Evolutionary conservation across 2,888 invertebrate genomes (phyloP), one percentile per base, ranked within the genome.

Genomic region (Latrodectus hesperus): DNA sequence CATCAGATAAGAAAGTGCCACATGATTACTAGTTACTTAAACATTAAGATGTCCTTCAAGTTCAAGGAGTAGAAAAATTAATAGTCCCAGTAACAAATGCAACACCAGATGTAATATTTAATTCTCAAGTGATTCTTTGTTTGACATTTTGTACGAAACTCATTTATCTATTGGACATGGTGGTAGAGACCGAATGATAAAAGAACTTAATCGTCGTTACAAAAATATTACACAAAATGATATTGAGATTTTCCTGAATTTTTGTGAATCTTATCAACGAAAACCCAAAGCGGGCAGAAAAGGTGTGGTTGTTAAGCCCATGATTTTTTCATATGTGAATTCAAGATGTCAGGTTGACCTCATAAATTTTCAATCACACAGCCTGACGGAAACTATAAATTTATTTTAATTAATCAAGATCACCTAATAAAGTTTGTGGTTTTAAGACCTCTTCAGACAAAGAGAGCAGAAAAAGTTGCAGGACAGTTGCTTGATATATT

Each of bases 381-480:
- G 72, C 84, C 84, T 22, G 90, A 90, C 89, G 84, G 88, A 67
- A 72, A 78, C 38, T 89, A 68, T 70, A 88, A 88, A 82, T 90
- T 89, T 76, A 84, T 90, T 68, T 71, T 90, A 70, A 86, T 89
- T 65, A 90, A 90, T 73, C 90, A 90, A 83, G 90, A 90, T 72
- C 89, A 90, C 68, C 76, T 87, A 16, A 90, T 88, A 5, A 90
- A 90, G 83, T 90, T 90, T 85, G 81, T 85, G 26, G 73, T 82
- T 51, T 77, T 90, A 55, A 84, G 87, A 65, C 74, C 90, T 71
- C 81, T 89, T 64, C 70, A 84, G 85, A 84, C 81, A 14, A 90
- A 90, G 68, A 78, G 68, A 67, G 84, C 89, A 52, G 68, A 68
- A 75, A 84, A 87, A 84, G 78, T 83, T 26, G 89, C 84, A n/a